phyloP scores from a whole-genome alignment of 2,888 invertebrate species.

The Limnephilus marmoratus region DNA sequence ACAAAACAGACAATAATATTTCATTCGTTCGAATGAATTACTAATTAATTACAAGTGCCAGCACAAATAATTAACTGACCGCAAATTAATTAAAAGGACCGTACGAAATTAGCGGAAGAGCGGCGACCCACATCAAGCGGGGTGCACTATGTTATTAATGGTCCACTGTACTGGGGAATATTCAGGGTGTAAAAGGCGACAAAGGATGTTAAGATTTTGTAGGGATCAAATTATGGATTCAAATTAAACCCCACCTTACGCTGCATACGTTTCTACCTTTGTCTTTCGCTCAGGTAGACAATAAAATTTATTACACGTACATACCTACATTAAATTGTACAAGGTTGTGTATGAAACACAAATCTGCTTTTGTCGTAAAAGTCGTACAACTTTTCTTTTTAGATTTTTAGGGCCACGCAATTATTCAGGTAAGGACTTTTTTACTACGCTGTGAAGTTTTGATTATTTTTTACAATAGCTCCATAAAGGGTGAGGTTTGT shows the following conservation, averaged over 20 bases:
- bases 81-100: conserved; percentile 37
- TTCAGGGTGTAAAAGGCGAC: conserved; percentile 6
- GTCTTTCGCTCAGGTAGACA: background rate
- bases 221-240: background rate
- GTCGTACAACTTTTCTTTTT: too few relatives aligned
- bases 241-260: background rate
- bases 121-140: conserved; percentile 13
- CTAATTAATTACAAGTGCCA: conserved; percentile 38
- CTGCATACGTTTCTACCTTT: background rate
- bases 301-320: background rate
- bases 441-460: too few relatives aligned
- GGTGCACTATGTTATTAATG: conserved; percentile 27
- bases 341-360: too few relatives aligned
- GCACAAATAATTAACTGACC: conserved; percentile 41
- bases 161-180: background rate
- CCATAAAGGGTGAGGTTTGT: too few relatives aligned
- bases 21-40: conserved; percentile 12
- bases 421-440: too few relatives aligned
- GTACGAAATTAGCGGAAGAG: background rate
- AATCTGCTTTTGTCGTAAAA: too few relatives aligned
- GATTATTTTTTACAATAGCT: too few relatives aligned
- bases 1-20: background rate
- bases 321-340: too few relatives aligned
- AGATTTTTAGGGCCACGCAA: too few relatives aligned
- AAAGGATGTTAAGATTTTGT: background rate